Evolutionary conservation across 2,888 invertebrate genomes (phyloP).

Genomic region (Phymatocera aterrima): DNA sequence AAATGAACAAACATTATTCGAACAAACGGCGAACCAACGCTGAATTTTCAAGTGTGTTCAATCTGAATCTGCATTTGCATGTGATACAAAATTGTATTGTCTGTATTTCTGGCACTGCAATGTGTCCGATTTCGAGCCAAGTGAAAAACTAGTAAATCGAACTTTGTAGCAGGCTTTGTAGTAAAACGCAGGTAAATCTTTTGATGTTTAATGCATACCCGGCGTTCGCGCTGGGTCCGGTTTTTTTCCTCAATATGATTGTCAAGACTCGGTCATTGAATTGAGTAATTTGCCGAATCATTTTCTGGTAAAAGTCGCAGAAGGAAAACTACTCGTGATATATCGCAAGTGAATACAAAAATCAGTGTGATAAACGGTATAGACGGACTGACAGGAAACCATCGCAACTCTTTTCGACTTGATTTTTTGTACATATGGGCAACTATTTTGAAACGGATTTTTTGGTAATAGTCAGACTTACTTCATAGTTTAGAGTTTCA

Average conservation of each 20-base stretch:
- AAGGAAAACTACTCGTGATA: neutral
- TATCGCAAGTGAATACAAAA: neutral
- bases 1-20: conserved; percentile 9
- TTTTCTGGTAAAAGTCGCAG: neutral
- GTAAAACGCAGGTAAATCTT: neutral
- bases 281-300: neutral
- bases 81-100: neutral
- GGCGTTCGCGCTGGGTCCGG: neutral
- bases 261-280: neutral
- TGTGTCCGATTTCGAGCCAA: neutral
- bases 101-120: neutral
- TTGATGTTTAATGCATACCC: neutral
- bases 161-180: neutral
- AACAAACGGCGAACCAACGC: neutral
- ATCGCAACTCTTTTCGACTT: neutral
- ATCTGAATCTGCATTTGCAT: neutral
- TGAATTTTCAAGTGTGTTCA: neutral
- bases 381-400: too few species aligned
- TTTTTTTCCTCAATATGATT: neutral
- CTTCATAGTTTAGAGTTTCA: neutral
- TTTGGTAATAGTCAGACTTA: neutral
- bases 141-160: neutral
- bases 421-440: neutral
- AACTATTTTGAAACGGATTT: neutral
- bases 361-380: neutral